Base-by-base conservation (phyloP, 2,888 invertebrate genomes). In the Xylocampa areola region DNA sequence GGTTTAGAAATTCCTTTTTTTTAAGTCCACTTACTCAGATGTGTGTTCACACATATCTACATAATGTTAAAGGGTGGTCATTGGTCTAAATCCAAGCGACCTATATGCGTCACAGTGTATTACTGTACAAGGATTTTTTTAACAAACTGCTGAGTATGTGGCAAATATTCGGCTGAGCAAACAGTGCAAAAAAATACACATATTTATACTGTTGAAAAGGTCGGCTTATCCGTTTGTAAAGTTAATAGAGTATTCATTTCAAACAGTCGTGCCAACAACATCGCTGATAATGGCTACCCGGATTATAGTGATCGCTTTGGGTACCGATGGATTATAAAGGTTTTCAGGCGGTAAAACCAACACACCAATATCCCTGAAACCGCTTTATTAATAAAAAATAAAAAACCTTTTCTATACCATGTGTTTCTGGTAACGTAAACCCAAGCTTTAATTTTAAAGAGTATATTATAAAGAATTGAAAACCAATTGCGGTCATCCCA, bases 161-260 rank as follows among this genome's bases (percentile, higher is more conserved):
- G 30, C 29, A 64, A 64, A 64, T 49, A 49, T 64, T 41, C 7
- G 35, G 33, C 51, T 49, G 52, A 37, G 36, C 44, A n/a, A 6
- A 27, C 44, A 44, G 29, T 13, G 3, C n/a, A 6, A 29, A 21
- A 33, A 45, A 53, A 16, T 29, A 23, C 21, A 7, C 7, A 17
- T 30, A 21, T 51, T 37, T 37, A 27, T 25, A 30, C 32, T 6
- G 21, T 30, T 32, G 10, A 68, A 62, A 54, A 58, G 41, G 30
- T 30, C 29, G 40, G 30, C 40, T 52, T 36, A 52, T 37, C 48
- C 33, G 23, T 33, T 21, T 39, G 29, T 49, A 35, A 59, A 54
- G 35, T 40, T 63, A 60, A 73, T 45, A 37, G 43, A 49, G 47
- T 70, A 63, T 64, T 61, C 48, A 54, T 73, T 68, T 62, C 30